Evolutionary conservation across 2,797 vertebrate genomes (phyloP).

Genomic region (Centropyge bicolor): DNA sequence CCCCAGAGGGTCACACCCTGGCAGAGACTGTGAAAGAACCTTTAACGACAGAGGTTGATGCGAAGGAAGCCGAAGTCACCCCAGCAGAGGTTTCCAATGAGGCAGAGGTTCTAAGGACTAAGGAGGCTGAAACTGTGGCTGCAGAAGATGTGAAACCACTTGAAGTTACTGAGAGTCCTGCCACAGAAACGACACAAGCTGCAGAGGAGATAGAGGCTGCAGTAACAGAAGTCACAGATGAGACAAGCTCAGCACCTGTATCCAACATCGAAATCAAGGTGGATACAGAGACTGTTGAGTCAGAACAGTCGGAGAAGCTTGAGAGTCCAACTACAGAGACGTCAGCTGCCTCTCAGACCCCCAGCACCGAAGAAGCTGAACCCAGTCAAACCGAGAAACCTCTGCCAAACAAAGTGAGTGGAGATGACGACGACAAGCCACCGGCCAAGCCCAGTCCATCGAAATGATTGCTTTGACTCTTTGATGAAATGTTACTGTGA

Average conservation of each 20-base stretch:
- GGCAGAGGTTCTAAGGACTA: not conserved
- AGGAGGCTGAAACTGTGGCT: conserved; percentile 2
- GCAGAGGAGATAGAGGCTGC: conserved; percentile 6
- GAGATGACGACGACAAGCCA: conserved; percentile 16
- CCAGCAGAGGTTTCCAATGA: conserved; percentile 7
- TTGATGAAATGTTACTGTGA: conserved; percentile 20
- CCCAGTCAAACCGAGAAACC: conserved; percentile 23
- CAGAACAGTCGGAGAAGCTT: conserved; percentile 17
- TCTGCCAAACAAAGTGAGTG: conserved; percentile 2
- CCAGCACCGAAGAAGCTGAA: conserved; percentile 19
- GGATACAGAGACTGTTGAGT: conserved; percentile 20
- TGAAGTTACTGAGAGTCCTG: not conserved
- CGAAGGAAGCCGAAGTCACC: conserved; percentile 4
- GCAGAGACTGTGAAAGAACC: conserved; percentile 8
- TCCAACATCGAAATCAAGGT: conserved; percentile 14
- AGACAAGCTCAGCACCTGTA: conserved; percentile 13
- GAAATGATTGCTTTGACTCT: conserved; percentile 32
- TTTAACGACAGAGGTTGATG: not conserved
- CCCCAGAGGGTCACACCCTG: not conserved
- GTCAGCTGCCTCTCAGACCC: conserved; percentile 16
- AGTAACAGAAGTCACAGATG: not conserved
- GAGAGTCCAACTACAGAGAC: conserved; percentile 3
- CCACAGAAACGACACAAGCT: not conserved
- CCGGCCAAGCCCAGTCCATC: conserved; percentile 1
- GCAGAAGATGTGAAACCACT: conserved; percentile 17